Conservation (phyloP, 2,797 vertebrate genomes). For the Sebastes taczanowskii region DNA sequence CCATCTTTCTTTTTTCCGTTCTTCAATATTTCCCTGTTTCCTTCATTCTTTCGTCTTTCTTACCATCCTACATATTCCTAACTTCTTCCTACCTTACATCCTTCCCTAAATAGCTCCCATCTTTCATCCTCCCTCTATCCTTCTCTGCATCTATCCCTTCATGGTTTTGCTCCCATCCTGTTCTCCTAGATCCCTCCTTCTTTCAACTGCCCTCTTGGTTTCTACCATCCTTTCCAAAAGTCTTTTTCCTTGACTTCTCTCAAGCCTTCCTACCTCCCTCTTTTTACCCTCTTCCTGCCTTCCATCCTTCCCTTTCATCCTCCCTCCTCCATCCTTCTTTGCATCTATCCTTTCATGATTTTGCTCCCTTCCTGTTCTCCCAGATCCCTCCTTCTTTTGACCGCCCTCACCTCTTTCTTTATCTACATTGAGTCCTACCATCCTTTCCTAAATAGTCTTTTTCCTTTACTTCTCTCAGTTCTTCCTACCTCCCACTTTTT, state of each 20-base stretch:
- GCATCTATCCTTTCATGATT: no score
- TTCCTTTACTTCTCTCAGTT: not conserved
- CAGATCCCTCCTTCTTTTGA: not conserved
- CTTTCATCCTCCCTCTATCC: not conserved
- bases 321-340: not conserved
- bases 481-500: not conserved
- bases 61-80: not conserved
- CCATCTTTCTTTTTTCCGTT: no score
- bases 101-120: not conserved
- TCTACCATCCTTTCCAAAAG: not conserved
- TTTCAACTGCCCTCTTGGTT: not conserved
- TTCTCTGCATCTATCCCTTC: not conserved
- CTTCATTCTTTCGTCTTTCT: not conserved
- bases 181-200: no score
- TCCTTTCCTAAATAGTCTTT: not conserved
- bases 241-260: no score
- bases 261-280: no score
- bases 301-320: not conserved
- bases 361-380: not conserved
- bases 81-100: not conserved
- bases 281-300: no score
- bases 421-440: not conserved
- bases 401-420: no score
- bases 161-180: no score
- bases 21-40: not conserved